Evolutionary conservation across 2,888 invertebrate species (phyloP), one percentile per base, ranked within the genome.

Genomic region (Chironomus tentans): DNA sequence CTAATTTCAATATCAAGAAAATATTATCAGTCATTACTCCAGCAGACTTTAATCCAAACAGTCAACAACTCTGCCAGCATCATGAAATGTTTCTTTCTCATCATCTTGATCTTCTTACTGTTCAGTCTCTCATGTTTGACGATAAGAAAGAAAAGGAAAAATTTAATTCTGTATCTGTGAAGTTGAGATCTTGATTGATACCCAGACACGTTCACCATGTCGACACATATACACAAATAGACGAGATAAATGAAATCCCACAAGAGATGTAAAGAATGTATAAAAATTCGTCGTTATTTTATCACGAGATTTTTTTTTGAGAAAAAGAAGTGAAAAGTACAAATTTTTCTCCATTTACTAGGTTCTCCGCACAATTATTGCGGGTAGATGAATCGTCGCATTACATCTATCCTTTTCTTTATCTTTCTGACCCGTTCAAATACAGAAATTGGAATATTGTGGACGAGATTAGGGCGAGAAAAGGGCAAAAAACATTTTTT

Each of bases 191-290:
- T 71, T 71, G 71, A 71, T 71, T 56, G 71, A 71, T 71, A 71
- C 61, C 28, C 71, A 56, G 61, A 71, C 71, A 71, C 71, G 71
- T 71, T 71, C 21, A 15, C 18, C 61, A 15, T 71, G 24, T 71
- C 71, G 71, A 22, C 50, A 56, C 61, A 56, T 56, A 38, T 38
- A 38, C 38, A 38, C 38, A 38, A 38, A 38, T 38, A 38, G 38
- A 71, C 12, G 56, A 71, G 46, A 56, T 22, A 71, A 21, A 71
- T 28, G 24, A 61, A 71, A 65, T 65, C 65, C 21, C 65, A 12
- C 12, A 18, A 65, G 65, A 65, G 24, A 12, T 24, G 38, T 15
- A 18, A 21, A 48, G 13, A 50, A 70, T 48, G n/a, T 47, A 13
- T 22, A 24, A 24, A 62, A 62, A 62, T 62, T 62, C 50, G 13